Conservation (phyloP, 2,113 vertebrate species). For the Tetraodon nigroviridis region DNA sequence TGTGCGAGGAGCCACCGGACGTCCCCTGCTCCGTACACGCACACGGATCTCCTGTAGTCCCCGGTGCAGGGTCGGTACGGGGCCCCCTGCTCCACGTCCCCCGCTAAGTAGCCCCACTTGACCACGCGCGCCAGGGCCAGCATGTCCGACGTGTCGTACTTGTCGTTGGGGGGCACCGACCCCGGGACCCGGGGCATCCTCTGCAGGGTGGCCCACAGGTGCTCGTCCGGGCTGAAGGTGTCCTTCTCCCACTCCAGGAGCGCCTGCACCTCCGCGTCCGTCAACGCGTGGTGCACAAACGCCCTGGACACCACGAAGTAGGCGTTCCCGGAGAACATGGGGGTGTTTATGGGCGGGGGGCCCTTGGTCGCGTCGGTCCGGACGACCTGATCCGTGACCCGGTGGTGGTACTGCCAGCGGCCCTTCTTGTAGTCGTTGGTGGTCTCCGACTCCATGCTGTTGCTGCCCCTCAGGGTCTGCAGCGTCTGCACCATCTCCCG, state of each 20-base stretch:
- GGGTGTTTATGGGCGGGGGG: conserved; percentile 72
- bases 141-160: conserved; percentile 84
- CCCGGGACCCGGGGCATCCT: conserved; percentile 81
- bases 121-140: conserved; percentile 78
- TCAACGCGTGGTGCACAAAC: conserved; percentile 79
- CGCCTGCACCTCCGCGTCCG: conserved; percentile 47
- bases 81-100: conserved; percentile 75
- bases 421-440: conserved; percentile 54
- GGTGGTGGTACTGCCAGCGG: conserved; percentile 79
- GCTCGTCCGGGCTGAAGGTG: conserved; percentile 90
- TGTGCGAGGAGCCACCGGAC: conserved; percentile 81
- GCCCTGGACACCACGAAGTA: conserved; percentile 80
- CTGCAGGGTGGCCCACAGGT: conserved; percentile 89
- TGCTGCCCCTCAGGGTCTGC: conserved; percentile 77
- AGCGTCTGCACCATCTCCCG: conserved; percentile 78
- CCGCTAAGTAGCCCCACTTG: conserved; percentile 79
- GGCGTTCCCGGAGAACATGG: conserved; percentile 84
- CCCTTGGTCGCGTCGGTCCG: conserved; percentile 56
- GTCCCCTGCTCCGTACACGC: conserved; percentile 84
- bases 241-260: conserved; percentile 87
- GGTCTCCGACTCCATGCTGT: conserved; percentile 83
- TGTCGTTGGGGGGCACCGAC: conserved; percentile 64
- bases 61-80: conserved; percentile 83
- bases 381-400: conserved; percentile 37
- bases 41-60: conserved; percentile 70